These are phyloP conservation scores for Atrichornis clamosus DNA, from an alignment of 2,113 vertebrate species.

Conservation along the genomic window DNA sequence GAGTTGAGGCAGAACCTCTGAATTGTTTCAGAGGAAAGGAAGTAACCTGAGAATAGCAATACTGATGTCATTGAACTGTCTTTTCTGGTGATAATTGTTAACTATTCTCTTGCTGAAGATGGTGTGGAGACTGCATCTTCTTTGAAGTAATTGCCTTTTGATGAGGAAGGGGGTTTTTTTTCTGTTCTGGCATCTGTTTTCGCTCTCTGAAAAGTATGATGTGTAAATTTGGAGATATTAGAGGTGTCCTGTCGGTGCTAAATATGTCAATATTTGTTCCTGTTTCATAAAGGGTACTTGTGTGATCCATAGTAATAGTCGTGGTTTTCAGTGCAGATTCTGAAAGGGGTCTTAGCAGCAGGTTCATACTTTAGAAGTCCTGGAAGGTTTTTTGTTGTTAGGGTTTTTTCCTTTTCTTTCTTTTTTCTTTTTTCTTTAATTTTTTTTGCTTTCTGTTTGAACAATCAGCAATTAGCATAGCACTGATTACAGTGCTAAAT, in stretches of 20 bases:
- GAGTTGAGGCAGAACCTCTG: background rate
- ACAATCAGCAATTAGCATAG: background rate
- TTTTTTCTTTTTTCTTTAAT: background rate
- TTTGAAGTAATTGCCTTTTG: background rate
- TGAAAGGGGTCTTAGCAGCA: background rate
- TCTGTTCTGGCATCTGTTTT: background rate
- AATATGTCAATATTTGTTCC: background rate
- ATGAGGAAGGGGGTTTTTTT: background rate
- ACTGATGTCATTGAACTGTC: background rate
- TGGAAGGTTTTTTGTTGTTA: background rate
- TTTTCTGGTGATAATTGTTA: background rate
- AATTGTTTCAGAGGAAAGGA: background rate
- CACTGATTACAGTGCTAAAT: background rate
- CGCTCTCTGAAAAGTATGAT: background rate
- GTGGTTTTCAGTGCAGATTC: background rate
- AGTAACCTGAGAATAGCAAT: background rate
- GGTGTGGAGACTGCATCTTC: background rate
- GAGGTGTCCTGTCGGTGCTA: background rate
- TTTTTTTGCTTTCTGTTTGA: background rate
- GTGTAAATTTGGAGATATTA: background rate
- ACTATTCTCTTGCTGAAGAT: background rate
- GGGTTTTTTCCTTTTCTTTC: background rate
- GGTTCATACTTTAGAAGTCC: background rate
- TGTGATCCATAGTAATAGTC: background rate
- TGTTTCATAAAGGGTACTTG: background rate